Evolutionary conservation across 2,113 vertebrate species (phyloP).

Genomic region (Circaetus cinerascens): DNA sequence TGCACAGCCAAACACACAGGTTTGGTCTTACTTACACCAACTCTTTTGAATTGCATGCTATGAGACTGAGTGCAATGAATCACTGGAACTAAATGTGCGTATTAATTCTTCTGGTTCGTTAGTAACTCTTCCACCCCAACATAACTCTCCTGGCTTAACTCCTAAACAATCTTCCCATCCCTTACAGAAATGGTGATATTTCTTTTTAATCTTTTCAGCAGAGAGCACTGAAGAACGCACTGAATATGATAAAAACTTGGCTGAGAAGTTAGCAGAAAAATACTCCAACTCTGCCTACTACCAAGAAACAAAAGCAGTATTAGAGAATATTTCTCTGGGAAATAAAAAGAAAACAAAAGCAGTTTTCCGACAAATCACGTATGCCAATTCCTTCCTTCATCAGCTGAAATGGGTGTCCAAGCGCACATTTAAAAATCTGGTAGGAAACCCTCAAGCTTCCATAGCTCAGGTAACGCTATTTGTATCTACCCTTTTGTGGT

Average conservation of each 20-base stretch:
- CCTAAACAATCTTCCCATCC: background rate
- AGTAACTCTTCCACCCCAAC: background rate
- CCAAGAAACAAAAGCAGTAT: constrained; percentile 70
- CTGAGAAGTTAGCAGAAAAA: constrained; percentile 78
- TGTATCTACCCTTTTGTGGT: background rate
- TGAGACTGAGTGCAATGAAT: background rate
- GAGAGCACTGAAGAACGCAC: background rate
- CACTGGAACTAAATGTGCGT: background rate
- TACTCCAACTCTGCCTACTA: constrained; percentile 74
- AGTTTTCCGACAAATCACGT: constrained; percentile 75
- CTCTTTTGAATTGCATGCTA: background rate
- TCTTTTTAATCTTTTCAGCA: background rate
- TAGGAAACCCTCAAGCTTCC: constrained; percentile 90
- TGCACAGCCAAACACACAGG: background rate
- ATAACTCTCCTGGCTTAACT: background rate
- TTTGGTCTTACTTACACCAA: background rate
- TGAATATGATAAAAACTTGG: constrained; percentile 55
- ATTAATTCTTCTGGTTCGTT: background rate
- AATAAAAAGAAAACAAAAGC: constrained; percentile 30
- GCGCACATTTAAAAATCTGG: constrained; percentile 86
- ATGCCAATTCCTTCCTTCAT: constrained; percentile 84
- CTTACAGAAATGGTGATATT: accelerated
- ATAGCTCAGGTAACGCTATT: constrained; percentile 83
- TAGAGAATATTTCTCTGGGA: constrained; percentile 73
- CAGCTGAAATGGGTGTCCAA: constrained; percentile 89